phyloP scores from a whole-genome alignment of 2,113 vertebrate species.

The Fregetta grallaria region DNA sequence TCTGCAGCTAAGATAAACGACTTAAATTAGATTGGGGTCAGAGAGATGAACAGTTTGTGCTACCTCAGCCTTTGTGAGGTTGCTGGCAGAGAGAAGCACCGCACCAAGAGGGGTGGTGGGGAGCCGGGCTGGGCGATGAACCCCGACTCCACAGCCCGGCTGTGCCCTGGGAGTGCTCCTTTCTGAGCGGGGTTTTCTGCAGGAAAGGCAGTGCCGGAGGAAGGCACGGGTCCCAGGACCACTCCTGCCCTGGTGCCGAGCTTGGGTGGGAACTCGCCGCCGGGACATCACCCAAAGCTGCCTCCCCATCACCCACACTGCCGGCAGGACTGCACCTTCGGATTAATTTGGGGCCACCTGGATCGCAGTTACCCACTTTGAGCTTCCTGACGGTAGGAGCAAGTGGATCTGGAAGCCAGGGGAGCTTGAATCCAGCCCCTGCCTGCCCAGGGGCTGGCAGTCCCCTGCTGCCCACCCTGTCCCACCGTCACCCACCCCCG shows the following conservation, averaged over 20 bases:
- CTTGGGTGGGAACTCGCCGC: rapidly evolving
- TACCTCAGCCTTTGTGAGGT: background rate
- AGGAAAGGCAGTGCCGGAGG: too few species aligned
- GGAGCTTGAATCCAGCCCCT: background rate
- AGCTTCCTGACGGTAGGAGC: background rate
- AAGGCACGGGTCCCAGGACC: too few species aligned
- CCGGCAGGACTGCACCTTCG: rapidly evolving
- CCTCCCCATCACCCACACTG: background rate
- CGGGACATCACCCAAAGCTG: background rate
- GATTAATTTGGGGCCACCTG: background rate
- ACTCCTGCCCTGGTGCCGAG: background rate
- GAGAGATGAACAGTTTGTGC: background rate
- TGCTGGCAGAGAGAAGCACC: background rate
- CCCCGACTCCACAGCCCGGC: too few species aligned
- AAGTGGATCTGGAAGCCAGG: background rate
- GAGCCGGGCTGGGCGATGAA: background rate
- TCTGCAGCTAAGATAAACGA: background rate
- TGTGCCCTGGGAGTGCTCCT: too few species aligned
- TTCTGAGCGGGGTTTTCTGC: background rate
- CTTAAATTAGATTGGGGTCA: background rate
- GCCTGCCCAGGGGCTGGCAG: background rate
- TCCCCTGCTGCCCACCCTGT: background rate
- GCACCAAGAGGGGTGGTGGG: background rate
- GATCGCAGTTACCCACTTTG: too few species aligned
- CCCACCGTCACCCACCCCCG: rapidly evolving